Evolutionary conservation across 1,140 invertebrate genomes (phyloP).

Genomic region (Achatina immaculata): DNA sequence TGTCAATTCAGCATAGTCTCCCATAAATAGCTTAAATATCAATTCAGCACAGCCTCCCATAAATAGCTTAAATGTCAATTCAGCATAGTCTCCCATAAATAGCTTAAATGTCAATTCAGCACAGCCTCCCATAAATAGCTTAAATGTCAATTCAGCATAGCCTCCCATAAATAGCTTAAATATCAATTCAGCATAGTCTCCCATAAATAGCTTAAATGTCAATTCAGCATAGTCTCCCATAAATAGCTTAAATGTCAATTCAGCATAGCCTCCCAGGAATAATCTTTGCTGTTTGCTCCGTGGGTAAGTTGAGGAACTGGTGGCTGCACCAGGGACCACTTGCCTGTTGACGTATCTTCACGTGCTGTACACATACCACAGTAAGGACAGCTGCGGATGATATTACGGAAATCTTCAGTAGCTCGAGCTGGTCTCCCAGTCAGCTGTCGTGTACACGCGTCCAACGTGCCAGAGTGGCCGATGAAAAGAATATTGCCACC

Average conservation of each 20-base stretch:
- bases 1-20: too few relatives aligned
- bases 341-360: slow-evolving; percentile 58
- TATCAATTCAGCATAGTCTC: too few relatives aligned
- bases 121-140: too few relatives aligned
- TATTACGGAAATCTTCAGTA: slow-evolving; percentile 78
- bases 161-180: too few relatives aligned
- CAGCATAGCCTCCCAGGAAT: slow-evolving; percentile 37
- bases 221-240: too few relatives aligned
- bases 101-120: too few relatives aligned
- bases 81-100: too few relatives aligned
- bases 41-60: too few relatives aligned
- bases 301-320: slow-evolving; percentile 81
- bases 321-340: slow-evolving; percentile 80
- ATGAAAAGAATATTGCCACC: slow-evolving; percentile 86
- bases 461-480: slow-evolving; percentile 88
- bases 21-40: too few relatives aligned
- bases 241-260: background rate
- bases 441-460: slow-evolving; percentile 84
- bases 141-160: too few relatives aligned
- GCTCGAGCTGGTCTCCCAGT: slow-evolving; percentile 78
- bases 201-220: too few relatives aligned
- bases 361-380: slow-evolving; percentile 79
- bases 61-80: too few relatives aligned
- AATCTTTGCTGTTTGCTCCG: slow-evolving; percentile 36
- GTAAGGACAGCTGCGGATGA: slow-evolving; percentile 81